phyloP scores from a whole-genome alignment of 2,797 vertebrate genomes.

The Bucorvus abyssinicus region DNA sequence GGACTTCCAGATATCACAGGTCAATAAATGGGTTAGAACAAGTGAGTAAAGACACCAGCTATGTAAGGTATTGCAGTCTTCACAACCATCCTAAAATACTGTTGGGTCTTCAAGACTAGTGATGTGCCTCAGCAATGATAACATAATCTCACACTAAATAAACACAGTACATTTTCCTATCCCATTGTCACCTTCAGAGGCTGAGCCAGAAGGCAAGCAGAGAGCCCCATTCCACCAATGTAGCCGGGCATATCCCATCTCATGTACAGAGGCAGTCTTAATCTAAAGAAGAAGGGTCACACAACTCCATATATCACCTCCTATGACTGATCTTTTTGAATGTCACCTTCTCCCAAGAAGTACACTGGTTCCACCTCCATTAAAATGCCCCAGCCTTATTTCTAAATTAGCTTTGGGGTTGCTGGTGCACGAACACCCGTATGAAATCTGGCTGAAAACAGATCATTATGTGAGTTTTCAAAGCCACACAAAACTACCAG shows the following conservation, averaged over 20 bases:
- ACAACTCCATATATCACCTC: background rate
- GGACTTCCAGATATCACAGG: background rate
- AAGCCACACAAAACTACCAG: background rate
- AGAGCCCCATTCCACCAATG: background rate
- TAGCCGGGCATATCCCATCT: background rate
- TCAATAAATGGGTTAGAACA: background rate
- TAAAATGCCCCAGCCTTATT: background rate
- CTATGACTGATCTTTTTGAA: background rate
- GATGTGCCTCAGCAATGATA: background rate
- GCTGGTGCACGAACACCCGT: background rate
- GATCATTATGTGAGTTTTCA: rapidly evolving
- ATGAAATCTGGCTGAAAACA: background rate
- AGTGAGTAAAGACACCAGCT: background rate
- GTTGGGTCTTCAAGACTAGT: background rate
- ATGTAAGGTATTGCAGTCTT: background rate
- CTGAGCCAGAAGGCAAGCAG: background rate
- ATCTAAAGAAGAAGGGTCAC: background rate
- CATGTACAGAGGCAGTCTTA: background rate
- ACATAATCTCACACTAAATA: background rate
- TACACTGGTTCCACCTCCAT: background rate
- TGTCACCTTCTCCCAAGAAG: background rate
- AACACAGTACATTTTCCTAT: background rate
- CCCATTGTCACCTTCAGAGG: background rate
- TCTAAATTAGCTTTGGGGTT: background rate
- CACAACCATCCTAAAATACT: background rate